phyloP scores from a whole-genome alignment of 2,113 vertebrate genomes.

The Peromyscus leucopus region DNA sequence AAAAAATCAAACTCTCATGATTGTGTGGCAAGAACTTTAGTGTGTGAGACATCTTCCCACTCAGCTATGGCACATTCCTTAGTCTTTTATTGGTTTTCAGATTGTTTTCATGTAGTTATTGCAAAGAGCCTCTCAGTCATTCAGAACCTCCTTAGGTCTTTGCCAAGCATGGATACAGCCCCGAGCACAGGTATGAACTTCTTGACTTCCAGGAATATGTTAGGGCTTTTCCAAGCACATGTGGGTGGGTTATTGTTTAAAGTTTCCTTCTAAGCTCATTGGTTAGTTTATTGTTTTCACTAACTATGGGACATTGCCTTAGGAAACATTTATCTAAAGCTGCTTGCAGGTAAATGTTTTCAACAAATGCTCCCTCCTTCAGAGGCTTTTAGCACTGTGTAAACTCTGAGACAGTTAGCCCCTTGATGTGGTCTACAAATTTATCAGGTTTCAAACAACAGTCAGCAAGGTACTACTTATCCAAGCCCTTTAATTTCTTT shows the following conservation, averaged over 20 bases:
- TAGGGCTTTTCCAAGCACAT: not conserved
- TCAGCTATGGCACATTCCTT: not conserved
- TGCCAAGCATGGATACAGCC: not conserved
- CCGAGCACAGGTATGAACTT: not conserved
- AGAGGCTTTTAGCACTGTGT: not conserved
- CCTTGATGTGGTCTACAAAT: slow-evolving; percentile 28
- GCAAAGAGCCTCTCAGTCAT: not conserved
- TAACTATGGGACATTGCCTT: not conserved
- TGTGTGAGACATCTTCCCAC: not conserved
- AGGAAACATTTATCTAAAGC: not conserved
- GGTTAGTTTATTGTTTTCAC: not conserved
- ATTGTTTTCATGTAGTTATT: not conserved
- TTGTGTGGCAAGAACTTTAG: not conserved
- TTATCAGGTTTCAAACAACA: slow-evolving; percentile 41
- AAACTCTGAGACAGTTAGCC: not conserved
- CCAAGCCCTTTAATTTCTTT: slow-evolving; percentile 19
- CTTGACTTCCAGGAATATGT: not conserved
- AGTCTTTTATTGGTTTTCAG: not conserved
- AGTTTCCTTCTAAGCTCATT: slow-evolving; percentile 19
- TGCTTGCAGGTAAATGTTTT: not conserved
- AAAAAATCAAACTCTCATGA: not conserved
- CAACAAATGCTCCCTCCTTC: not conserved
- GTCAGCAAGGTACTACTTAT: slow-evolving; percentile 48
- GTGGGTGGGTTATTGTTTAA: not conserved
- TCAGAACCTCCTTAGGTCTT: not conserved